phyloP scores from a whole-genome alignment of 2,797 vertebrate species.

The Columba guinea region DNA sequence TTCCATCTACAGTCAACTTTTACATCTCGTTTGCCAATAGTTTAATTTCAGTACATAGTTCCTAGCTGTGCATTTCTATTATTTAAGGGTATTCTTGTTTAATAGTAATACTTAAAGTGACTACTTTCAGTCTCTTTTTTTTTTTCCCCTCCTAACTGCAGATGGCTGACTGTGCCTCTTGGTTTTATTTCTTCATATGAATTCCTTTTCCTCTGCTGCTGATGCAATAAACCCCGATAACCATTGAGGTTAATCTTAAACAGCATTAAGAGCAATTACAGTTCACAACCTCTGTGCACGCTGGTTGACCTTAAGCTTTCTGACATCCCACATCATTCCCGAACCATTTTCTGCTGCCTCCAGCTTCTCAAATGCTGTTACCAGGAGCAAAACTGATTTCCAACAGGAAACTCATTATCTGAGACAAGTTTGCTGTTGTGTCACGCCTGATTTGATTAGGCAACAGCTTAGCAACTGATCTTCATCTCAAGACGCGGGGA shows the following conservation, averaged over 20 bases:
- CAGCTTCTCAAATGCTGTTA: neutral
- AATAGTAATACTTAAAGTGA: neutral
- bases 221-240: slow-evolving; percentile 36
- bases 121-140: neutral
- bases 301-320: slow-evolving; percentile 55
- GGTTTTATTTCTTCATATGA: slow-evolving; percentile 11
- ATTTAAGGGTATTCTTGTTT: neutral
- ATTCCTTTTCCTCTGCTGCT: slow-evolving; percentile 25
- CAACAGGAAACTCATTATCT: slow-evolving; percentile 24
- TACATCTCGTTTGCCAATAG: neutral
- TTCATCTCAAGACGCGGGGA: neutral
- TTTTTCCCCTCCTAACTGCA: neutral
- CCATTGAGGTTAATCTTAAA: slow-evolving; percentile 51
- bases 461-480: neutral
- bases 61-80: neutral
- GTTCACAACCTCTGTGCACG: slow-evolving; percentile 48
- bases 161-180: neutral
- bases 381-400: neutral
- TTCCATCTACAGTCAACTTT: neutral
- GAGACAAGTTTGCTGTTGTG: neutral
- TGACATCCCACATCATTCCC: slow-evolving; percentile 14
- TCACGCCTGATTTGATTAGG: slow-evolving; percentile 1
- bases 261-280: slow-evolving; percentile 51
- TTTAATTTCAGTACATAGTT: neutral
- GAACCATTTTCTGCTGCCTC: neutral